phyloP scores from a whole-genome alignment of 2,888 invertebrate genomes.

The Papilio protenor region DNA sequence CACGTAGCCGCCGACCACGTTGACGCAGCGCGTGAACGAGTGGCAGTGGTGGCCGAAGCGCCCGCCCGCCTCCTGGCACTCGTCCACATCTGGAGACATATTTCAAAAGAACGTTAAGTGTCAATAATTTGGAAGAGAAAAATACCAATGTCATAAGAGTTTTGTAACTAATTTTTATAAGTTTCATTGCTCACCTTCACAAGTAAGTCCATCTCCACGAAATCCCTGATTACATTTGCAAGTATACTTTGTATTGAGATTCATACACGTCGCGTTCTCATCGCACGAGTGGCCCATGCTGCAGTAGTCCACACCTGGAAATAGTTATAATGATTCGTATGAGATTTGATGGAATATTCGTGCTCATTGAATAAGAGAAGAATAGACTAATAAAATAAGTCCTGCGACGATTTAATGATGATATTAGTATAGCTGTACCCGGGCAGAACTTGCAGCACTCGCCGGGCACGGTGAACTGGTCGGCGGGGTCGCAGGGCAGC shows the following conservation, averaged over 20 bases:
- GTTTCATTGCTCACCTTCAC: conserved; percentile 84
- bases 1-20: conserved; percentile 91
- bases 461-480: conserved; percentile 92
- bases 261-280: conserved; percentile 95
- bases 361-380: not conserved
- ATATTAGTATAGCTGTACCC: conserved; percentile 80
- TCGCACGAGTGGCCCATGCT: conserved; percentile 95
- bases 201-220: conserved; percentile 92
- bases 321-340: conserved; percentile 35
- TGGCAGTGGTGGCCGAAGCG: conserved; percentile 93
- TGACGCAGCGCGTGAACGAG: conserved; percentile 92
- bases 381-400: not conserved
- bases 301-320: conserved; percentile 94
- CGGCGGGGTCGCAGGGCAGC: conserved; percentile 89
- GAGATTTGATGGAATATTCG: not conserved
- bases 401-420: not conserved
- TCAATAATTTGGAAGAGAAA: not conserved
- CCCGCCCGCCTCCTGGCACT: conserved; percentile 91
- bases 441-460: conserved; percentile 96
- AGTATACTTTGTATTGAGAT: conserved; percentile 94
- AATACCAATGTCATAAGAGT: not conserved
- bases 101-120: conserved; percentile 15
- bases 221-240: conserved; percentile 96
- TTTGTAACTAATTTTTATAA: not conserved
- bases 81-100: conserved; percentile 89